A percentile compares a stretch with the other conserved stretches of the same genome.
These are phyloP conservation scores for Plectropomus leopardus DNA, from an alignment of 2,113 vertebrate species.

Conservation along the genomic window DNA sequence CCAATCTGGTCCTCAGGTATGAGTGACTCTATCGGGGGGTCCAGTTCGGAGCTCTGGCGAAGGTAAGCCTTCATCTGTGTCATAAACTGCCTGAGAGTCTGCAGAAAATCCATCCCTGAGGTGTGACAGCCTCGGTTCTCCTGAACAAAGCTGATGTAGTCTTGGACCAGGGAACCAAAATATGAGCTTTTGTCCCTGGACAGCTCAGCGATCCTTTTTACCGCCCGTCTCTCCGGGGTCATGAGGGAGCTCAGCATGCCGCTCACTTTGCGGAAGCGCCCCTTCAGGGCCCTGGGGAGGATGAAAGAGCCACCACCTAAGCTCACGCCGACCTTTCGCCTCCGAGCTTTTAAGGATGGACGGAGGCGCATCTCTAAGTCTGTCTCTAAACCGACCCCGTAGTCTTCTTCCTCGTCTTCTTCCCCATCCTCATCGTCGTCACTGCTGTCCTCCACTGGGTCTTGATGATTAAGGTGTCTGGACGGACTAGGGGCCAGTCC, in stretches of 20 bases:
- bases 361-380: constrained; percentile 92
- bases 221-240: constrained; percentile 92
- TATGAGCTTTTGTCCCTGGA: constrained; percentile 93
- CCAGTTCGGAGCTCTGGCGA: constrained; percentile 94
- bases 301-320: constrained; percentile 85
- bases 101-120: constrained; percentile 92
- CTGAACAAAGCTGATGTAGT: constrained; percentile 94
- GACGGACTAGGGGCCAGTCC: constrained; percentile 83
- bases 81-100: constrained; percentile 96
- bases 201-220: constrained; percentile 90
- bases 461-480: constrained; percentile 75
- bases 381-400: constrained; percentile 89
- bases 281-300: constrained; percentile 91
- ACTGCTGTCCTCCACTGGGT: constrained; percentile 87
- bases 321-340: constrained; percentile 79
- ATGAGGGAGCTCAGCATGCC: constrained; percentile 93
- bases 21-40: constrained; percentile 94
- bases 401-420: constrained; percentile 92
- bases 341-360: constrained; percentile 86
- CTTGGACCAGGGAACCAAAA: constrained; percentile 95
- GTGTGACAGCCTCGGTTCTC: constrained; percentile 95
- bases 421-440: constrained; percentile 89
- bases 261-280: constrained; percentile 92
- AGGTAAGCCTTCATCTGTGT: constrained; percentile 98
- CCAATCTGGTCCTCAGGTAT: constrained; percentile 97